Percentiles rank a stretch among this genome's conserved stretches.
Conservation (phyloP, 2,113 vertebrate species). For the Dipodomys spectabilis region DNA sequence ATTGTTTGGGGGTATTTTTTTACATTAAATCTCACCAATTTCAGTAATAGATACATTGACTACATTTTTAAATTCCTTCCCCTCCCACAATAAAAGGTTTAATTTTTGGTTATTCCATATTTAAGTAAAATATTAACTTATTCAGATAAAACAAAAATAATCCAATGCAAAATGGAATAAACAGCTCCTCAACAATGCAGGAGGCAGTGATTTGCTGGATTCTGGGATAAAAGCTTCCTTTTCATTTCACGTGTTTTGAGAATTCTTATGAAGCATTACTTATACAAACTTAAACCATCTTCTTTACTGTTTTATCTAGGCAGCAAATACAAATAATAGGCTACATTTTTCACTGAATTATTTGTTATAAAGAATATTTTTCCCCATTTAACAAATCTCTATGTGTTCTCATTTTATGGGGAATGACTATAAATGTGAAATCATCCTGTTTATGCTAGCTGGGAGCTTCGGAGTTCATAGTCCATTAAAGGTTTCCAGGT, state of each 20-base stretch:
- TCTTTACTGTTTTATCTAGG: conserved; percentile 19
- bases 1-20: not conserved
- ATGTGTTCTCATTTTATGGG: conserved; percentile 44
- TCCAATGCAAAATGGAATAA: conserved; percentile 55
- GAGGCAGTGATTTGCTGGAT: conserved; percentile 20
- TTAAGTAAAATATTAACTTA: conserved; percentile 58
- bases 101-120: conserved; percentile 40
- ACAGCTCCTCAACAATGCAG: not conserved
- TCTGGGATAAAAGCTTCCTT: conserved; percentile 24
- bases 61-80: conserved; percentile 32
- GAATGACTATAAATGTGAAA: conserved; percentile 64
- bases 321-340: conserved; percentile 20
- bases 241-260: not conserved
- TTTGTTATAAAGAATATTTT: not conserved
- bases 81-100: not conserved
- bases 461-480: conserved; percentile 11
- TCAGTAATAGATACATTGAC: conserved; percentile 8
- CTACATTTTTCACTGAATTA: conserved; percentile 42
- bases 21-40: conserved; percentile 53
- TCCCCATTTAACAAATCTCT: not conserved
- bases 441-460: conserved; percentile 15
- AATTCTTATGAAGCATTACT: conserved; percentile 34
- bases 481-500: conserved; percentile 39
- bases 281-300: conserved; percentile 45
- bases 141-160: conserved; percentile 44